Base-by-base conservation (phyloP, 2,888 invertebrate genomes). In the Automeris io region DNA sequence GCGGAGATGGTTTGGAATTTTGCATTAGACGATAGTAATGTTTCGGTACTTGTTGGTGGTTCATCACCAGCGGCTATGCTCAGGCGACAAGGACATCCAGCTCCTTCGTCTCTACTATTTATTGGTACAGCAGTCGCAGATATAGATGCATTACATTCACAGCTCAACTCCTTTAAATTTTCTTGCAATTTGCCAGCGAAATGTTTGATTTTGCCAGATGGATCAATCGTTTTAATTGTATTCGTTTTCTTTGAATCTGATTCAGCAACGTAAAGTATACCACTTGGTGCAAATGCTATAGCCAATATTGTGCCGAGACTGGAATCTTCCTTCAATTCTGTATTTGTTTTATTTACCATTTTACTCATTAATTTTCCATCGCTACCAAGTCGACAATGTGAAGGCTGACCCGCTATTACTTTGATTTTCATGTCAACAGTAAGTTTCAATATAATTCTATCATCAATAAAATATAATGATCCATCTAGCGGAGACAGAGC, bases 401-500 rank as follows among this genome's bases (percentile, higher is more conserved):
- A 87, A 8, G 97, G 97, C 37, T 94, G 94, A n/a, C 98, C 98
- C 32, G 97, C 98, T 2, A 97, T 94, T 0, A 98, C 95, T 65
- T 96, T 94, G 19, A 95, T 93, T 85, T 95, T 95, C 88, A 95
- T 92, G 66, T 97, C 97, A 13, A 94, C 93, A 0, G 97, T 97
- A 33, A 98, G 87, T 66, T 96, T 95, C 21, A 98, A 85, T 2
- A 98, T 95, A 32, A 98, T 91, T 55, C 97, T 91, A 66, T 97
- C 97, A 70, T 99, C 99, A 50, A 99, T 95, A 58, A 99, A 97
- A 70, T 98, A 96, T 6, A 99, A 83, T 1, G 95, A 93, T 36
- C 97, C 97, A 70, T 99, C 98, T 11, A 98, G 82, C 0, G 98
- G 98, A 65, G 97, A 98, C 34, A 99, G 87, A 0, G 97, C 94